Evolutionary conservation across 2,113 vertebrate species (phyloP).

Genomic region (Anser cygnoides): DNA sequence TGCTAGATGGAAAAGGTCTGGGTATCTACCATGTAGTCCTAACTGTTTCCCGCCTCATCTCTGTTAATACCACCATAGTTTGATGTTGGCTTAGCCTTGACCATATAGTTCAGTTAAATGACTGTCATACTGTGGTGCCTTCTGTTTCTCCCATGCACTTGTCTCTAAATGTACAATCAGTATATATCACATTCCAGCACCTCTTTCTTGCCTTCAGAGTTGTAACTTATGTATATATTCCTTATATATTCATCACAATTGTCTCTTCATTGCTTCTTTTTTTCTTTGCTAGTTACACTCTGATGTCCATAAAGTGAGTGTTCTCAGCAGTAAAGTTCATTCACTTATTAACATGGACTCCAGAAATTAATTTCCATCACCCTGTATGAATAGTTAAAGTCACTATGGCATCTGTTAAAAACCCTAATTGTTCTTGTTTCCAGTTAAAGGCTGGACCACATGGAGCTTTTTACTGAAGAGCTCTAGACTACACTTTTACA

Average conservation of each 20-base stretch:
- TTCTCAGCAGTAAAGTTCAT: neutral
- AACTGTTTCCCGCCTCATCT: neutral
- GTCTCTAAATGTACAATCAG: neutral
- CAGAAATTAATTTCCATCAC: neutral
- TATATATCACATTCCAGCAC: neutral
- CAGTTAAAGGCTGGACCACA: neutral
- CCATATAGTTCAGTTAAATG: neutral
- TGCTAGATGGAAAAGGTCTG: neutral
- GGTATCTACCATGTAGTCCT: neutral
- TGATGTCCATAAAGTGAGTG: neutral
- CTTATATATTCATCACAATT: neutral
- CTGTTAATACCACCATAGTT: neutral
- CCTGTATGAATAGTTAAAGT: neutral
- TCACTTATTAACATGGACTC: neutral
- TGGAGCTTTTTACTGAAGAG: neutral
- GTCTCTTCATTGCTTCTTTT: neutral
- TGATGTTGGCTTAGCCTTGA: neutral
- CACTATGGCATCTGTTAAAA: neutral
- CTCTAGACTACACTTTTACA: neutral
- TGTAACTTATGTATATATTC: neutral
- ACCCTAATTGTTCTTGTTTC: neutral
- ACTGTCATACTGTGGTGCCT: neutral
- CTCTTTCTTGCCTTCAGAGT: neutral
- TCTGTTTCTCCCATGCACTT: neutral
- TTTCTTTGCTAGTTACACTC: neutral